Evolutionary conservation across 2,797 vertebrate species (phyloP).

Genomic region (Choloepus didactylus): DNA sequence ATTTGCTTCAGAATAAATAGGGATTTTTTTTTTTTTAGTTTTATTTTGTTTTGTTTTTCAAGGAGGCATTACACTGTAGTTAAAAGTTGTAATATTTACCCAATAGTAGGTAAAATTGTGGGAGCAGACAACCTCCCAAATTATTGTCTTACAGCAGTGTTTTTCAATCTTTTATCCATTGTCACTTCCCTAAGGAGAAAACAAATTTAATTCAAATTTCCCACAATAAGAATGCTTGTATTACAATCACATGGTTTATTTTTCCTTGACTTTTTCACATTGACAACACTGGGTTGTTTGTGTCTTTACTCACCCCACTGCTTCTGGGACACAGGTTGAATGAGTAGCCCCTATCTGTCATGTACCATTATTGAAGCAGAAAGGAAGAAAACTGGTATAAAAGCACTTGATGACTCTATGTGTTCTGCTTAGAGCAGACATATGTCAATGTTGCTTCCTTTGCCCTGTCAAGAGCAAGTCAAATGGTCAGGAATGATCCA

Average conservation of each 20-base stretch:
- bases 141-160: not conserved
- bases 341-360: not conserved
- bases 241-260: not conserved
- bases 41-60: too few relatives aligned
- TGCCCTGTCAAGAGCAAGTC: not conserved
- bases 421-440: not conserved
- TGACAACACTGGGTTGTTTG: not conserved
- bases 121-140: not conserved
- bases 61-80: not conserved
- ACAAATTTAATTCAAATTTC: not conserved
- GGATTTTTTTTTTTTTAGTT: not conserved
- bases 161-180: not conserved
- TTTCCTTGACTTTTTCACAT: not conserved
- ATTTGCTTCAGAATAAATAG: not conserved
- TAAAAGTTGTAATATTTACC: not conserved
- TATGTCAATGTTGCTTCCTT: not conserved
- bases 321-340: not conserved
- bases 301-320: not conserved
- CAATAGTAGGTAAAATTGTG: not conserved
- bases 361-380: not conserved
- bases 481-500: not conserved
- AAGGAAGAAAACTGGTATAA: not conserved
- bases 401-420: not conserved
- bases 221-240: not conserved
- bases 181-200: not conserved